phyloP scores from a whole-genome alignment of 2,797 vertebrate species.

The Poecilia gillii region DNA sequence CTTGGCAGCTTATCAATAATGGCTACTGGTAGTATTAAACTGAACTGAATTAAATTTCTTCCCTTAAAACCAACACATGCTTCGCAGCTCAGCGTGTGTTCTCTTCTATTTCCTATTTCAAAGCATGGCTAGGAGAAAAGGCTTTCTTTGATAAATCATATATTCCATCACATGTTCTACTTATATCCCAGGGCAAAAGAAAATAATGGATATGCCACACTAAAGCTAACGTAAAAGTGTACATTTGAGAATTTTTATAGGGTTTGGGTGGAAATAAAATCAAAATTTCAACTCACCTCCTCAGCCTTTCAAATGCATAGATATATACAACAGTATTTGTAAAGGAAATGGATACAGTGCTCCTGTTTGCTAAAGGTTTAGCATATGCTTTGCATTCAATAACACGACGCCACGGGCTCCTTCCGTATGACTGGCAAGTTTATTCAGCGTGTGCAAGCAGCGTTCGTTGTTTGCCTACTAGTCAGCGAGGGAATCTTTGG shows the following conservation, averaged over 20 bases:
- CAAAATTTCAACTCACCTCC: neutral
- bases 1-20: neutral
- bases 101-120: neutral
- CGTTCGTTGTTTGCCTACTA: neutral
- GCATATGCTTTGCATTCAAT: neutral
- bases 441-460: constrained; percentile 6
- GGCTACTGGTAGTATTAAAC: neutral
- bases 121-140: neutral
- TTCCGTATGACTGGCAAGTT: constrained; percentile 20
- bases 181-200: neutral
- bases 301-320: neutral
- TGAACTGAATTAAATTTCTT: neutral
- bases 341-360: neutral
- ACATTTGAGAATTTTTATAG: neutral
- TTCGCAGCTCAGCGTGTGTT: neutral
- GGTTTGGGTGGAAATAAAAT: neutral
- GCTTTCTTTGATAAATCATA: neutral
- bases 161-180: neutral
- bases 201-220: neutral
- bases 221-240: neutral
- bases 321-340: neutral
- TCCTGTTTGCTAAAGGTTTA: neutral
- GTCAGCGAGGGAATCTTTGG: constrained; percentile 13
- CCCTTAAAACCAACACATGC: neutral
- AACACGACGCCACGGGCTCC: neutral